These are phyloP conservation scores for Alloplasta piceator DNA, from an alignment of 2,888 invertebrate species.

Conservation along the genomic window DNA sequence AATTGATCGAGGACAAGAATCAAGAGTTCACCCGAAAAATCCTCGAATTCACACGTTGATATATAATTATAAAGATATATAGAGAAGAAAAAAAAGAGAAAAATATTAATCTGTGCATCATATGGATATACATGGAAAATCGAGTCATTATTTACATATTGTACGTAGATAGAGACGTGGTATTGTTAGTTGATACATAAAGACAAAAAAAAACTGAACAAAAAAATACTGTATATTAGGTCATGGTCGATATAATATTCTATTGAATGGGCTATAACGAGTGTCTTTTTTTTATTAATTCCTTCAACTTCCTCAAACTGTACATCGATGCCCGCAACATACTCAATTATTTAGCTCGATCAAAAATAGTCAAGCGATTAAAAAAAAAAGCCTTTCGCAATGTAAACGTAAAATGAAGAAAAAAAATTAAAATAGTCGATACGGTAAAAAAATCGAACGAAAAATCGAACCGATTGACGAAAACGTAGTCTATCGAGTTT, in stretches of 20 bases:
- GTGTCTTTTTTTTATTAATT: conserved; percentile 35
- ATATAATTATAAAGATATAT: conserved; percentile 32
- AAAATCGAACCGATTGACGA: too few species aligned
- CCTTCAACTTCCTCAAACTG: conserved; percentile 3
- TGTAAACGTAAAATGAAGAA: background rate
- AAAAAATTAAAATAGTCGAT: too few species aligned
- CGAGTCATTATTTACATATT: conserved; percentile 56
- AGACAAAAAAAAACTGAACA: conserved; percentile 16
- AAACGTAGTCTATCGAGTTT: too few species aligned
- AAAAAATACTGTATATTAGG: conserved; percentile 56
- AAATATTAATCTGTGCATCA: conserved; percentile 58
- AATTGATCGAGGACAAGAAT: conserved; percentile 17
- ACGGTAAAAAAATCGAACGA: too few species aligned
- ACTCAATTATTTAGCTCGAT: background rate
- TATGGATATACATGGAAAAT: conserved; percentile 43
- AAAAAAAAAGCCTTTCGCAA: background rate
- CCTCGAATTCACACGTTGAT: conserved; percentile 46
- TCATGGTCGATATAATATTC: conserved; percentile 63
- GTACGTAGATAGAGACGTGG: conserved; percentile 54
- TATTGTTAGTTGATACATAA: conserved; percentile 54
- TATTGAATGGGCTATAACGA: conserved; percentile 52
- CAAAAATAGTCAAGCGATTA: background rate
- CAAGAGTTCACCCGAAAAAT: conserved; percentile 19
- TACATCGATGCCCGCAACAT: background rate
- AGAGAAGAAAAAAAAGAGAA: conserved; percentile 4